A percentile compares a stretch with the other conserved stretches of the same genome.
Evolutionary conservation across 2,113 vertebrate species (phyloP).

Genomic region (Columbina picui): DNA sequence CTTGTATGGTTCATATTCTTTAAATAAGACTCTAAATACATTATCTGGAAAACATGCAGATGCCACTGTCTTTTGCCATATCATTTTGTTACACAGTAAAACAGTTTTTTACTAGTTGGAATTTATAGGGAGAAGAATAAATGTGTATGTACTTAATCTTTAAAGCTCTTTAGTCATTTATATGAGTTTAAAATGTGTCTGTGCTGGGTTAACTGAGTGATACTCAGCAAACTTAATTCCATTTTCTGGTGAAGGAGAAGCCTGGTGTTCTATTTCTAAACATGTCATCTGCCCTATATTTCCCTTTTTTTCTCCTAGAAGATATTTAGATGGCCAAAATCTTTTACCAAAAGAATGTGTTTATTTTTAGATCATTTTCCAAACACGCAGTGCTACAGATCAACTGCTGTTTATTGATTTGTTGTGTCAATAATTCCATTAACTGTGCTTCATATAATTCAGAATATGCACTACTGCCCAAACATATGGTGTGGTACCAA

Average conservation of each 20-base stretch:
- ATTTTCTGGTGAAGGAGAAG: background rate
- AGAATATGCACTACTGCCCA: slow-evolving; percentile 42
- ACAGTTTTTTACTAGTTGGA: background rate
- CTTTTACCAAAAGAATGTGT: slow-evolving; percentile 30
- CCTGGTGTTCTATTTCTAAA: background rate
- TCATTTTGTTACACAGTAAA: background rate
- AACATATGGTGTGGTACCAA: slow-evolving; percentile 36
- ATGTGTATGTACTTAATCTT: background rate
- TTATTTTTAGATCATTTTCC: slow-evolving; percentile 69
- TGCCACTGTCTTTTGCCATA: background rate
- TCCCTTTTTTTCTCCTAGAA: background rate
- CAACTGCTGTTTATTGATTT: slow-evolving; percentile 68
- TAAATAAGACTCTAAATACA: slow-evolving; percentile 56
- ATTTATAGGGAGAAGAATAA: background rate
- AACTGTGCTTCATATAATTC: slow-evolving; percentile 51
- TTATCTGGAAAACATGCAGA: slow-evolving; percentile 42
- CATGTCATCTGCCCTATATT: background rate
- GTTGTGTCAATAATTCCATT: slow-evolving; percentile 63
- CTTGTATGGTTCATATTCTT: slow-evolving; percentile 52
- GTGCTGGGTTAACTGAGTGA: fast-evolving
- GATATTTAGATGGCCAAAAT: slow-evolving; percentile 7
- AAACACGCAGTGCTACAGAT: slow-evolving; percentile 2
- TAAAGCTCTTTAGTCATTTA: background rate
- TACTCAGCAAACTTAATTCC: background rate
- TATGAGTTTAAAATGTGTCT: background rate